Percentiles rank a stretch among this genome's conserved stretches.
Conservation (phyloP, 2,797 vertebrate species). For the Lepilemur ruficaudatus region DNA sequence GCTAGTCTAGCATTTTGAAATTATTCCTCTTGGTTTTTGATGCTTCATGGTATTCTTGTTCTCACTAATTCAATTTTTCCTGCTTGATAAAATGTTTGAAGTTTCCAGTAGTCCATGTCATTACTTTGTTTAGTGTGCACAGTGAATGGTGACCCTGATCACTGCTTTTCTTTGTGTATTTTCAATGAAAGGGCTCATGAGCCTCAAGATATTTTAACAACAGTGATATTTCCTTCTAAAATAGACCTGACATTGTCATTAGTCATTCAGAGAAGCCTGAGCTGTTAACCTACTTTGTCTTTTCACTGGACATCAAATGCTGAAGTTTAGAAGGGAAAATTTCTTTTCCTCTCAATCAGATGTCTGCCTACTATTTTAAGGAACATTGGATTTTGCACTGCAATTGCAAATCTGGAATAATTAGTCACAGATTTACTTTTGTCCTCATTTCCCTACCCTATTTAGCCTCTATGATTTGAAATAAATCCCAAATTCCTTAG, state of each 20-base stretch:
- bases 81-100: conserved; percentile 65
- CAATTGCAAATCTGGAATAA: not conserved
- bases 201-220: conserved; percentile 51
- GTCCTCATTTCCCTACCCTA: not conserved
- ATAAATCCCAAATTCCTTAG: not conserved
- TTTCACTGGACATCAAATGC: conserved; percentile 57
- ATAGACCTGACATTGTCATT: conserved; percentile 55
- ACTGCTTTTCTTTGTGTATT: conserved; percentile 44
- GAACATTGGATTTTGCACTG: not conserved
- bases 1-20: conserved; percentile 44
- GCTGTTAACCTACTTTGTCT: conserved; percentile 53
- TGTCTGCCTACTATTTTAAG: not conserved
- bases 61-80: conserved; percentile 68
- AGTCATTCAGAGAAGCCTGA: conserved; percentile 32
- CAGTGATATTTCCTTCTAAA: conserved; percentile 51
- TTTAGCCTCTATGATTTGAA: not conserved
- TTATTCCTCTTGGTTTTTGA: conserved; percentile 39
- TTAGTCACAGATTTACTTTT: not conserved
- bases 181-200: conserved; percentile 45
- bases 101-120: conserved; percentile 55
- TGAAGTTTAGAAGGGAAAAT: conserved; percentile 39
- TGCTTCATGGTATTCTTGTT: conserved; percentile 1
- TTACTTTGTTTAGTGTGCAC: conserved; percentile 59
- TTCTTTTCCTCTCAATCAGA: not conserved
- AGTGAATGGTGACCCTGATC: conserved; percentile 52